Percentiles rank a stretch among this genome's conserved stretches.
phyloP scores from a whole-genome alignment of 2,797 vertebrate genomes.

The Synaphobranchus kaupii region DNA sequence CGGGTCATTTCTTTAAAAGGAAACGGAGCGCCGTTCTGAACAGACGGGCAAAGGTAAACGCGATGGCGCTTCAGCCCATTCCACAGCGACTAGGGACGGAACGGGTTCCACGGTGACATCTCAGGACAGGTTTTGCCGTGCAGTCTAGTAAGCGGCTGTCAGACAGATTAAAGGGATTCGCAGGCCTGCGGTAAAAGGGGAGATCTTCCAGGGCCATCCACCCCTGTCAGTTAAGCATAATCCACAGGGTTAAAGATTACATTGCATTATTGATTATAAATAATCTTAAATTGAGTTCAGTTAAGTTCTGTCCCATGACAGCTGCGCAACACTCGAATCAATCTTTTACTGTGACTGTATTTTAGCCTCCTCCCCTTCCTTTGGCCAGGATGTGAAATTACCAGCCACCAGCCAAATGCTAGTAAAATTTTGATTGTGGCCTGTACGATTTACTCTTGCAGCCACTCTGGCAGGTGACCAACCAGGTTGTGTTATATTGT shows the following conservation, averaged over 20 bases:
- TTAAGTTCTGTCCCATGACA: slow-evolving; percentile 9
- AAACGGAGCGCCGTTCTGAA: background rate
- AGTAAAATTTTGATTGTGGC: too few species aligned
- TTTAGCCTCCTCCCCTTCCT: background rate
- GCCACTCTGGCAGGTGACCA: too few species aligned
- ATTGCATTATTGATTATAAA: slow-evolving; percentile 22
- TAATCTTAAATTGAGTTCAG: slow-evolving; percentile 21
- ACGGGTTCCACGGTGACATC: slow-evolving; percentile 23
- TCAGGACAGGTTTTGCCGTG: slow-evolving; percentile 34
- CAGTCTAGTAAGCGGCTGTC: slow-evolving; percentile 31
- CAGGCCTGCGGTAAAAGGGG: slow-evolving; percentile 21
- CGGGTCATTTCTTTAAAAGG: background rate
- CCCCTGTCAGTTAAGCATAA: slow-evolving; percentile 23
- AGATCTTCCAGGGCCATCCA: slow-evolving; percentile 6
- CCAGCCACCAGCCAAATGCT: too few species aligned
- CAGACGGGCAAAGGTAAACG: background rate
- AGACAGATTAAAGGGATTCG: slow-evolving; percentile 28
- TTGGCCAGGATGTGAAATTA: background rate
- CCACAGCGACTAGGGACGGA: background rate
- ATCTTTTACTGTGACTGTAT: background rate
- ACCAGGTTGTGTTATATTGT: too few species aligned
- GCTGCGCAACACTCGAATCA: background rate
- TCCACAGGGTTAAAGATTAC: slow-evolving; percentile 30
- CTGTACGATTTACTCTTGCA: too few species aligned
- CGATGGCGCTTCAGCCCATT: background rate